Evolutionary conservation across 2,888 invertebrate species (phyloP).

Genomic region (Chouioia cunea): DNA sequence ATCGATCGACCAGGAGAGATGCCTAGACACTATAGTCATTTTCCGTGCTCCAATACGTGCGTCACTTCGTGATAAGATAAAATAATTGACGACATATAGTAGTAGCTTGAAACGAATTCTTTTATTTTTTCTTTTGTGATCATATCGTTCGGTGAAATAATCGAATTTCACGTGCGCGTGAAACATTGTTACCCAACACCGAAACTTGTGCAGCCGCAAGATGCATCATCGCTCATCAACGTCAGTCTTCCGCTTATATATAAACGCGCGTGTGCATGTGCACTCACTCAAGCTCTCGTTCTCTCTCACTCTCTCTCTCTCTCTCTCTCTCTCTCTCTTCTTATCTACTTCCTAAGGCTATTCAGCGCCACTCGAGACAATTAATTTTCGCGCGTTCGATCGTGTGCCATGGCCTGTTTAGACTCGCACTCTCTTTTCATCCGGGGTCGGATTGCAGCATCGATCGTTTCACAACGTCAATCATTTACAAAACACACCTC

Average conservation of each 20-base stretch:
- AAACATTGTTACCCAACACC: no score
- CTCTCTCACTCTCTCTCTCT: conserved; percentile 1
- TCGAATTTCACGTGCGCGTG: no score
- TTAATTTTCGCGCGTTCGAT: neutral
- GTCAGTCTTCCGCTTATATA: neutral
- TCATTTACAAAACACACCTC: conserved; percentile 62
- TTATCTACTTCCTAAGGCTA: conserved; percentile 15
- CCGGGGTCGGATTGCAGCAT: conserved; percentile 61
- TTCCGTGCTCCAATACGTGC: neutral
- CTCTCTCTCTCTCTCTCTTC: conserved; percentile 12
- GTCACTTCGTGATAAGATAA: conserved; percentile 23
- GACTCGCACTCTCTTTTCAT: conserved; percentile 58
- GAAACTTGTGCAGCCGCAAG: neutral
- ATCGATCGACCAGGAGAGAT: conserved; percentile 22
- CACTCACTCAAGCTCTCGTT: neutral
- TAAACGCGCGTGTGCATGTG: neutral
- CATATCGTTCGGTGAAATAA: no score
- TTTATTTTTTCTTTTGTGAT: no score
- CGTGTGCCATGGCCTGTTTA: conserved; percentile 54
- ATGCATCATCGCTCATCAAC: conserved; percentile 26
- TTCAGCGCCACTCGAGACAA: conserved; percentile 23
- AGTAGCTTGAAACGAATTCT: neutral
- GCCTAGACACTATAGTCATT: neutral
- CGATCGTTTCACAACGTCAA: conserved; percentile 53
- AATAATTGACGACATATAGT: conserved; percentile 2